Evolutionary conservation across 1,140 invertebrate species (phyloP).

Genomic region (Chlorops oryzae): DNA sequence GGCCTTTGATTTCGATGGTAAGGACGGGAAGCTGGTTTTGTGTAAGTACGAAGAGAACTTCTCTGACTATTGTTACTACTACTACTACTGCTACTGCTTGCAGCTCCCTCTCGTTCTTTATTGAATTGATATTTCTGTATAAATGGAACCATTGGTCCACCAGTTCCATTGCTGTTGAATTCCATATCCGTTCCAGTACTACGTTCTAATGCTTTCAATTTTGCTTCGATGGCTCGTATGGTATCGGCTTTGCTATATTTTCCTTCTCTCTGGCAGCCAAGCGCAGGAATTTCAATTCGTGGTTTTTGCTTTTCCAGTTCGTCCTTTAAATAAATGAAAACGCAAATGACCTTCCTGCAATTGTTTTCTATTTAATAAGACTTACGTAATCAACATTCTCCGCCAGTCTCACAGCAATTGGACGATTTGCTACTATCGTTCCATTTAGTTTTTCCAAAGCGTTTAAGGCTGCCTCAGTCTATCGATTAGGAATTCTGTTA

Average conservation of each 20-base stretch:
- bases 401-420: constrained; percentile 75
- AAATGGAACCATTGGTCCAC: constrained; percentile 53
- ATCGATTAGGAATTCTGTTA: background rate
- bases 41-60: constrained; percentile 18
- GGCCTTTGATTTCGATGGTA: constrained; percentile 35
- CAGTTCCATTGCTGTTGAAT: constrained; percentile 60
- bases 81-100: constrained; percentile 12
- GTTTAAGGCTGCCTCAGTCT: constrained; percentile 33
- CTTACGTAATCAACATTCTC: constrained; percentile 65
- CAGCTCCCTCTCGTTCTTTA: constrained; percentile 45
- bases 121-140: constrained; percentile 53
- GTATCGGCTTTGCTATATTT: constrained; percentile 69
- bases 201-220: constrained; percentile 71
- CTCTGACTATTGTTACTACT: constrained; percentile 3
- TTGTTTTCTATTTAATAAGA: constrained; percentile 14
- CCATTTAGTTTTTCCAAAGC: constrained; percentile 70
- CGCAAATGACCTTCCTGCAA: no score
- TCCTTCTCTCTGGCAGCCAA: constrained; percentile 64
- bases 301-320: constrained; percentile 67
- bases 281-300: constrained; percentile 65
- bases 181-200: constrained; percentile 67
- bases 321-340: constrained; percentile 52
- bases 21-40: constrained; percentile 25
- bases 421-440: constrained; percentile 65
- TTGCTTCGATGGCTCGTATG: constrained; percentile 81